Percentiles rank a stretch among this genome's conserved stretches.
Evolutionary conservation across 2,888 invertebrate species (phyloP).

Genomic region (Eupithecia inturbata): DNA sequence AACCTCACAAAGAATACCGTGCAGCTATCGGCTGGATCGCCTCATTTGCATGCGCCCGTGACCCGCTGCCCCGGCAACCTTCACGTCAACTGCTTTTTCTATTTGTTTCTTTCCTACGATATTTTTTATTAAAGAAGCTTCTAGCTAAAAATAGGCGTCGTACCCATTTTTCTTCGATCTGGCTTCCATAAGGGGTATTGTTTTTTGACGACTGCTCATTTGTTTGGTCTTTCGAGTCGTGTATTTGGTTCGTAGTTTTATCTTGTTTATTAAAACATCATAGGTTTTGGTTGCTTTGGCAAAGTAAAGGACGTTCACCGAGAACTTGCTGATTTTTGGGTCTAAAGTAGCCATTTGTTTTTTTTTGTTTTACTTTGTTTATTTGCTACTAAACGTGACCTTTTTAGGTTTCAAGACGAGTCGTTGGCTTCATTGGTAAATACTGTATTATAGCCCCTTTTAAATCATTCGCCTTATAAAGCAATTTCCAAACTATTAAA

Average conservation of each 20-base stretch:
- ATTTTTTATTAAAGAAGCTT: slow-evolving; percentile 31
- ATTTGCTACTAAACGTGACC: background rate
- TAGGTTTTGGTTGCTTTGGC: background rate
- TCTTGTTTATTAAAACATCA: background rate
- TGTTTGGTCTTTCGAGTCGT: slow-evolving; percentile 20
- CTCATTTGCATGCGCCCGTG: slow-evolving; percentile 77
- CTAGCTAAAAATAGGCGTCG: slow-evolving; percentile 7
- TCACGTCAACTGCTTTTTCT: slow-evolving; percentile 57
- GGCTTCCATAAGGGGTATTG: background rate
- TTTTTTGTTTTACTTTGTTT: slow-evolving; percentile 1
- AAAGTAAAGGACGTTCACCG: background rate
- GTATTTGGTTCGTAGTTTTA: background rate
- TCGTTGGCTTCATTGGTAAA: background rate
- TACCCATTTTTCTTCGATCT: background rate
- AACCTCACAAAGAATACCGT: slow-evolving; percentile 34
- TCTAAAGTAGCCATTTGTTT: slow-evolving; percentile 1
- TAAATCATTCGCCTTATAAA: background rate
- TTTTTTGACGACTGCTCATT: background rate
- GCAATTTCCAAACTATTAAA: background rate
- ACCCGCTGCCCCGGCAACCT: slow-evolving; percentile 68
- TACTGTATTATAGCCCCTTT: background rate
- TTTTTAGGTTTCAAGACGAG: background rate
- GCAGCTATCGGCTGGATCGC: slow-evolving; percentile 63
- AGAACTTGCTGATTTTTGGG: background rate
- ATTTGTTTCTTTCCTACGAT: slow-evolving; percentile 48